A percentile compares a stretch with the other conserved stretches of the same genome.
These are phyloP conservation scores for Rhabdomys pumilio DNA, from an alignment of 2,797 vertebrate genomes.

Conservation along the genomic window DNA sequence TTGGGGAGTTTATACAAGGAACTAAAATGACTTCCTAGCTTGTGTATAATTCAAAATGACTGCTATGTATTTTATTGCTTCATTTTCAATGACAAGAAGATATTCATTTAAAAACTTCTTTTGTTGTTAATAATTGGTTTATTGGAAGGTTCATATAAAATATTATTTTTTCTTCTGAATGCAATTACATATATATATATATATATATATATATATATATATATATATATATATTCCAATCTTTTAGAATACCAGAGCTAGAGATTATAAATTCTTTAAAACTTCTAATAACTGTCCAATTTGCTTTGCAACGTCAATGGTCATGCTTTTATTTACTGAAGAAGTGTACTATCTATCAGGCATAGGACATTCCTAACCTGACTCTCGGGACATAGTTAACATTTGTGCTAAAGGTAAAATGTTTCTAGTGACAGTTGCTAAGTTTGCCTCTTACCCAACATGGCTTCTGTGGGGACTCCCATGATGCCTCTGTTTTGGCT, in stretches of 20 bases:
- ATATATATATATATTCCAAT: constrained; percentile 23
- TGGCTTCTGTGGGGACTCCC: neutral
- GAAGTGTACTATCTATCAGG: neutral
- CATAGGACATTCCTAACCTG: neutral
- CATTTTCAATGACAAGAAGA: constrained; percentile 56
- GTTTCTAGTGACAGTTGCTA: neutral
- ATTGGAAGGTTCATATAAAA: constrained; percentile 64
- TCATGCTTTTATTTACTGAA: neutral
- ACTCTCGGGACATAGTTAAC: neutral
- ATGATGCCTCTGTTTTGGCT: neutral
- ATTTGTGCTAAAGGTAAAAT: neutral
- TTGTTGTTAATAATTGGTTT: constrained; percentile 60
- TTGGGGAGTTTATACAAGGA: constrained; percentile 62
- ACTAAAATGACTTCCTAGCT: constrained; percentile 59
- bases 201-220: constrained; percentile 63
- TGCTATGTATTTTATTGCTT: neutral
- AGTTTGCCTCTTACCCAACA: neutral
- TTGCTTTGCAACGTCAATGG: neutral
- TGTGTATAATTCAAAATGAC: constrained; percentile 66
- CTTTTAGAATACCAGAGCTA: constrained; percentile 37
- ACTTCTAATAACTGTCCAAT: neutral
- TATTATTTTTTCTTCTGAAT: constrained; percentile 30
- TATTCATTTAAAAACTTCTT: constrained; percentile 56
- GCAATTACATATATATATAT: neutral
- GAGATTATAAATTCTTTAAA: constrained; percentile 19